Base-by-base conservation (phyloP, 2,888 invertebrate species). In the Biston stratarius region DNA sequence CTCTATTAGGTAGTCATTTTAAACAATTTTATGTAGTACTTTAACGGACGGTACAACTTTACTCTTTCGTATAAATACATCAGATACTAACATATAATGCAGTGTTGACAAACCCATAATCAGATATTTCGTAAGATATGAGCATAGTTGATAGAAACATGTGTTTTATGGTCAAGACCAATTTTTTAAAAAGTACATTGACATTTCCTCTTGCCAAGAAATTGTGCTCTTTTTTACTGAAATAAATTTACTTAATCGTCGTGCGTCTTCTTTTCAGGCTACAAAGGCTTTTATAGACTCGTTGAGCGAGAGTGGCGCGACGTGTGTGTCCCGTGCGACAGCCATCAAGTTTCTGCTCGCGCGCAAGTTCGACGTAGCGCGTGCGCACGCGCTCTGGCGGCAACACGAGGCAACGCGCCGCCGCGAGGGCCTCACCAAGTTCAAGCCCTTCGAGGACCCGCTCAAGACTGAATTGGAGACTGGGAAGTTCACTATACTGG, bases 401-500 rank as follows among this genome's bases (percentile, higher is more conserved):
- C 97, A 98, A 84, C 99, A 99, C 91, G 98, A 99, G 93, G 96
- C 96, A 63, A 98, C 97, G 56, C 95, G 99, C 73, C 95, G 96
- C 71, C 95, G 97, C 72, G 99, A 99, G 92, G 97, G 98, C 60
- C 95, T 99, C 72, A 96, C 95, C 73, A 95, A 96, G 80, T 97
- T 99, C 80, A 96, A 99, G 89, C 97, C 98, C 3, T 95, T 95
- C 76, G 95, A 95, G 80, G 97, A 98, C 81, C 97, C 98, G 0
- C 95, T 99, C 59, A 96, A 96, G 82, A 96, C 96, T 45, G 99
- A 99, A 94, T 92, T 99, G 71, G 95, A 96, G 81, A 98, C 99
- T 64, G 98, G 98, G 77, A 99, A 99, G 95, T 99, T 99, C 91
- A 99, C 99, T 76, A 97, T 99, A 86, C 94, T 99, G 96, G 98